These are phyloP conservation scores for Spongilla lacustris DNA, from an alignment of 37 sponge, comb jelly and placozoan species.

Conservation along the genomic window DNA sequence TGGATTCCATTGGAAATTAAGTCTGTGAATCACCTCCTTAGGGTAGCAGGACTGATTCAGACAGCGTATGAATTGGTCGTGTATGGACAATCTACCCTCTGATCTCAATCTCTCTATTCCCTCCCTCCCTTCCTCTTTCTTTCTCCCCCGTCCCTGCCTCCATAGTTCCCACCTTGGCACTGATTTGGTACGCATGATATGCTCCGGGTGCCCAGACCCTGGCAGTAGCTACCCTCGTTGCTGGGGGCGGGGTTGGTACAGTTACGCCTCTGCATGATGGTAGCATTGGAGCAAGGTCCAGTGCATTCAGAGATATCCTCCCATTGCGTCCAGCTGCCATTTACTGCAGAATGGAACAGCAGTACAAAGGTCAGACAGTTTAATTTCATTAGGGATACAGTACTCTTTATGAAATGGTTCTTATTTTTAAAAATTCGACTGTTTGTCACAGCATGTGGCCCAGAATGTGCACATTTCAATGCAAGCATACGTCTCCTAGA, in stretches of 20 bases:
- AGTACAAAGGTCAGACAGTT: neutral
- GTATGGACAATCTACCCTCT: neutral
- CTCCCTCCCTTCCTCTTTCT: neutral
- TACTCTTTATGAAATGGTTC: no score
- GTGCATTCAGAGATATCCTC: constrained; percentile 25
- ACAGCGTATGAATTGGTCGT: no score
- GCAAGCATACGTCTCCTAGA: no score
- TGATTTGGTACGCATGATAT: constrained; percentile 10
- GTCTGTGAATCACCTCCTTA: no score
- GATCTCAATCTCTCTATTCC: neutral
- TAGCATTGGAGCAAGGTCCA: constrained; percentile 22
- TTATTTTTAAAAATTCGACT: no score
- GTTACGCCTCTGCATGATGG: constrained; percentile 8
- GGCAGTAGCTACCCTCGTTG: constrained; percentile 28
- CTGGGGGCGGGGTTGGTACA: constrained; percentile 39
- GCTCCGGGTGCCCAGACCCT: constrained; percentile 2
- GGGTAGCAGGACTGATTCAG: no score
- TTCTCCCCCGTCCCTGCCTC: neutral
- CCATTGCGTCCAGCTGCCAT: constrained; percentile 57
- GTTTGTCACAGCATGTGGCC: no score
- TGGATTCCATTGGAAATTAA: no score
- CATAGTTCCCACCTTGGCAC: constrained; percentile 18
- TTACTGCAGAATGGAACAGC: constrained; percentile 6
- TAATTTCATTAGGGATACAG: no score
- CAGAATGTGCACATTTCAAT: no score